phyloP scores from a whole-genome alignment of 53 echinoderm and acorn worm genomes.

The Apostichopus leukothele region DNA sequence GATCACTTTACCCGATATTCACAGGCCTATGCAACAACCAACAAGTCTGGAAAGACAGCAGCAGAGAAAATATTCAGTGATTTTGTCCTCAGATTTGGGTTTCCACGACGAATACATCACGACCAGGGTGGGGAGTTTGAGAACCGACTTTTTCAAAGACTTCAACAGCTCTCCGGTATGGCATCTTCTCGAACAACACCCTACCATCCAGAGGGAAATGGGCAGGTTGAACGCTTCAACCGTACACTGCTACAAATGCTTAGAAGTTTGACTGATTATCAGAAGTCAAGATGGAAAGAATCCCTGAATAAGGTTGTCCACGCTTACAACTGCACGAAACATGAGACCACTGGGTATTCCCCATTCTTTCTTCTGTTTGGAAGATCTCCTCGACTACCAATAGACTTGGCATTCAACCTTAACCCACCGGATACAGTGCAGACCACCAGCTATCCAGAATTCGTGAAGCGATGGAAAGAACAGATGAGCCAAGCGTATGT shows the following conservation, averaged over 20 bases:
- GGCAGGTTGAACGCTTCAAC: conserved; percentile 61
- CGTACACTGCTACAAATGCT: conserved; percentile 60
- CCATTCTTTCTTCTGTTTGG: conserved; percentile 44
- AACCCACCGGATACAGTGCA: not conserved
- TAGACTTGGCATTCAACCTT: conserved; percentile 45
- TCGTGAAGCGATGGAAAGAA: not conserved
- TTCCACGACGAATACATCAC: conserved; percentile 60
- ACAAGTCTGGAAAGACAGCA: conserved; percentile 64
- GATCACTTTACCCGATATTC: conserved; percentile 59
- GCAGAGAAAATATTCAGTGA: conserved; percentile 68
- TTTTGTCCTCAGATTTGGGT: conserved; percentile 65
- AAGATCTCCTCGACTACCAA: conserved; percentile 24
- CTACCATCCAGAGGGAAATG: conserved; percentile 63
- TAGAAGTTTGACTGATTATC: conserved; percentile 51
- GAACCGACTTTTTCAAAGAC: conserved; percentile 52
- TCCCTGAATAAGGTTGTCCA: conserved; percentile 36
- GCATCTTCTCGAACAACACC: conserved; percentile 52
- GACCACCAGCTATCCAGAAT: not conserved
- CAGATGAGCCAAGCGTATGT: not conserved
- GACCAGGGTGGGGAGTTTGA: conserved; percentile 79
- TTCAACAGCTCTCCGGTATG: conserved; percentile 50
- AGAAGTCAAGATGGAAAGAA: conserved; percentile 60
- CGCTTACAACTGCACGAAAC: conserved; percentile 34
- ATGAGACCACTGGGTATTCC: conserved; percentile 45
- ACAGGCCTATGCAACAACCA: conserved; percentile 68